Evolutionary conservation across 1,140 invertebrate genomes (phyloP).

Genomic region (Oryctes rhinoceros): DNA sequence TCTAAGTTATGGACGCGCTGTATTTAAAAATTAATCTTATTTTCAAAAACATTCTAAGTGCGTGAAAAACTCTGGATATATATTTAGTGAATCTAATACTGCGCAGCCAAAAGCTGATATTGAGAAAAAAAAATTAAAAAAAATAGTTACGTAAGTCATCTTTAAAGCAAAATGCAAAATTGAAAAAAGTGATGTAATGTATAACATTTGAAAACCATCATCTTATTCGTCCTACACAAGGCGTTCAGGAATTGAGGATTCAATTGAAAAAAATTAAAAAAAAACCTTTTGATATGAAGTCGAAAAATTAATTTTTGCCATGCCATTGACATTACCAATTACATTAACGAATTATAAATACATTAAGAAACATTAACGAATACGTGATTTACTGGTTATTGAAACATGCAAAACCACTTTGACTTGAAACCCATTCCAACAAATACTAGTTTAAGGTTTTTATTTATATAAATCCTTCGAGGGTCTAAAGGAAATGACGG

Average conservation of each 20-base stretch:
- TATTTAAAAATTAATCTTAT: too few species aligned
- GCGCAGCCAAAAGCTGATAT: not conserved
- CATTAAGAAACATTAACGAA: not conserved
- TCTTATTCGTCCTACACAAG: not conserved
- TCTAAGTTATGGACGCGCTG: too few species aligned
- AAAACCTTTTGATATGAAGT: constrained; percentile 12
- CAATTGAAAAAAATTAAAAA: not conserved
- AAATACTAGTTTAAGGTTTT: not conserved
- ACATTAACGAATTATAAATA: not conserved
- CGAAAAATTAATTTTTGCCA: constrained; percentile 17
- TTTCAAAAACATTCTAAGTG: too few species aligned
- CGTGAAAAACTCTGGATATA: too few species aligned
- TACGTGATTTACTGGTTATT: not conserved
- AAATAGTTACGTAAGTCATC: not conserved
- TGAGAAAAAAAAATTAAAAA: not conserved
- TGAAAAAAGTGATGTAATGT: constrained; percentile 23
- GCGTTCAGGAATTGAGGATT: constrained; percentile 3
- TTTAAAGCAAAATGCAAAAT: constrained; percentile 10
- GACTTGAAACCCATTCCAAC: not conserved
- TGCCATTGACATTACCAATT: not conserved
- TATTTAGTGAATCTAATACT: not conserved
- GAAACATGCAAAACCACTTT: not conserved
- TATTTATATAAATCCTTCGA: not conserved
- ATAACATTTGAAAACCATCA: constrained; percentile 21
- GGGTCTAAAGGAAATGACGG: not conserved